Evolutionary conservation across 2,888 invertebrate genomes (phyloP).

Genomic region (Dryococelus australis): DNA sequence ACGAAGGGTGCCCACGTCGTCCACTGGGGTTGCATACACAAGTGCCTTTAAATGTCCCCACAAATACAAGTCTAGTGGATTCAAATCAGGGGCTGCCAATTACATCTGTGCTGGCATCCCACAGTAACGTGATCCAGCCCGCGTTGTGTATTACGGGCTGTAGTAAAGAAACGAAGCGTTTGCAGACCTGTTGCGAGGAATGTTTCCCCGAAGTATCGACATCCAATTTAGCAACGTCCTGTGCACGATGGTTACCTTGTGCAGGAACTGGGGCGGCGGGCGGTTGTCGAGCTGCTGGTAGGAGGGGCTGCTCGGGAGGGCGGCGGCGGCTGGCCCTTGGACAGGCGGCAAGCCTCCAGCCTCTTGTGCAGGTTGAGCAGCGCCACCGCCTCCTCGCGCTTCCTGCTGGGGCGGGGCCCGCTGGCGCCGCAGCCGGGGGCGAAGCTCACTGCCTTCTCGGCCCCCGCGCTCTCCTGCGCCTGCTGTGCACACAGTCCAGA

Average conservation of each 20-base stretch:
- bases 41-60: no score
- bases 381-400: constrained; percentile 73
- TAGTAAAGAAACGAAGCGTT: no score
- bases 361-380: constrained; percentile 75
- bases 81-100: no score
- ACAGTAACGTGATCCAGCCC: no score
- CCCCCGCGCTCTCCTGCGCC: not conserved
- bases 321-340: constrained; percentile 60
- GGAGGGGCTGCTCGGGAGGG: constrained; percentile 55
- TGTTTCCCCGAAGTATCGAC: no score
- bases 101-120: no score
- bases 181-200: no score
- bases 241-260: constrained; percentile 60
- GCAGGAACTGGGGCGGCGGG: constrained; percentile 61
- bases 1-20: no score
- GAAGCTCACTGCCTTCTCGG: constrained; percentile 40
- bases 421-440: constrained; percentile 54
- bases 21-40: no score
- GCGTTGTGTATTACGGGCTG: no score
- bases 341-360: constrained; percentile 66
- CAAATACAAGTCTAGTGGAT: no score
- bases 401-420: constrained; percentile 68
- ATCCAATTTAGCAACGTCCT: no score
- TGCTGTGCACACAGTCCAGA: not conserved
- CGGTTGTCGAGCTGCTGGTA: constrained; percentile 70